Conservation (phyloP, 2,888 invertebrate genomes). For the Aphidoletes aphidimyza region DNA sequence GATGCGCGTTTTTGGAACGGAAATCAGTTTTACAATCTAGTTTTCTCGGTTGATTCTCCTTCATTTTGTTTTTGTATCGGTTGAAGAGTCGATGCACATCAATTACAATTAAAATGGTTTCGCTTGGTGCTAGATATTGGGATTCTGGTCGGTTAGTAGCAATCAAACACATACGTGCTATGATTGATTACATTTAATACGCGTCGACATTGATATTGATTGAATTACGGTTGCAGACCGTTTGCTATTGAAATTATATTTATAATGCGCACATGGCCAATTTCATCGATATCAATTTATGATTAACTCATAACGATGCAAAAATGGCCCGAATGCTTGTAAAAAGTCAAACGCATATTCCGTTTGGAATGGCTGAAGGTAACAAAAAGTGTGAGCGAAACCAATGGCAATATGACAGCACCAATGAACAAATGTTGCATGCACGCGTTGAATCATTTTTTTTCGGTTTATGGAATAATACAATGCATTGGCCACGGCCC, state of each 20-base stretch:
- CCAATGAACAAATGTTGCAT: not conserved
- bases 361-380: not conserved
- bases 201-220: constrained; percentile 48
- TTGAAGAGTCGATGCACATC: too few species aligned
- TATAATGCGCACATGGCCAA: not conserved
- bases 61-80: not conserved
- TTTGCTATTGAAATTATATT: constrained; percentile 1
- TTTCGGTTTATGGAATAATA: not conserved
- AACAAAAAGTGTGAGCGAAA: not conserved
- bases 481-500: not conserved
- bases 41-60: not conserved
- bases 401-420: constrained; percentile 3
- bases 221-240: not conserved
- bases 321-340: not conserved
- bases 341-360: constrained; percentile 41
- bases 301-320: constrained; percentile 25
- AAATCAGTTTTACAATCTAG: not conserved
- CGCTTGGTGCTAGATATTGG: too few species aligned
- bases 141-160: not conserved
- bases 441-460: not conserved
- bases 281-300: constrained; percentile 36
- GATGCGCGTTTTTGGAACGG: constrained; percentile 37
- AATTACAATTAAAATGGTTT: too few species aligned
- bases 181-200: constrained; percentile 31
- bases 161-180: constrained; percentile 25